These are phyloP conservation scores for Lepidonotus clava DNA, from an alignment of 2,888 invertebrate genomes.

Conservation along the genomic window DNA sequence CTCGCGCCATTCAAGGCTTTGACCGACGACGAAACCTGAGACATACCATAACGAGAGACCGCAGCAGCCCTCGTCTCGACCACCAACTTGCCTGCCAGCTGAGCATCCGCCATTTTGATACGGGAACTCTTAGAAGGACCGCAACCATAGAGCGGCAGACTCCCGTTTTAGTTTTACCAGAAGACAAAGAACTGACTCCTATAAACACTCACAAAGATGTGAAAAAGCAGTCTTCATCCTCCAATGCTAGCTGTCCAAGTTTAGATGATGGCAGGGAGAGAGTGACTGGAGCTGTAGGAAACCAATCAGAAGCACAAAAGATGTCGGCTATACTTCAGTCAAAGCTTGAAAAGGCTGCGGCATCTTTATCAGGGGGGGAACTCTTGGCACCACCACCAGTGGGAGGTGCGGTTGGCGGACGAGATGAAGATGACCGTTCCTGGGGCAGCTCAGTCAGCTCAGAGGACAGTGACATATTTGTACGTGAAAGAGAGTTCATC, in stretches of 20 bases:
- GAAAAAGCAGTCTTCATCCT: too few species aligned
- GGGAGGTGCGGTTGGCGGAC: neutral
- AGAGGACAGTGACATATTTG: constrained; percentile 46
- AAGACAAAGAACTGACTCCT: neutral
- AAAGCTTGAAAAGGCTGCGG: too few species aligned
- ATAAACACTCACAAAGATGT: too few species aligned
- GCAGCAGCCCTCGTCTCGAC: constrained; percentile 46
- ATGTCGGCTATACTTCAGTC: too few species aligned
- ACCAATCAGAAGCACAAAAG: too few species aligned
- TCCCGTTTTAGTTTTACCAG: constrained; percentile 1
- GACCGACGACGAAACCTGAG: neutral
- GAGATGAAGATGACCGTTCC: neutral
- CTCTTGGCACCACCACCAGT: too few species aligned
- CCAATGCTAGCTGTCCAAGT: too few species aligned
- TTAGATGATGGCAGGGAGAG: too few species aligned
- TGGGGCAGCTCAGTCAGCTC: neutral
- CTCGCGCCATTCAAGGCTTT: constrained; percentile 22
- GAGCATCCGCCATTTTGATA: constrained; percentile 36
- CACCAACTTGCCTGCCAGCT: constrained; percentile 28
- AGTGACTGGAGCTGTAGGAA: too few species aligned
- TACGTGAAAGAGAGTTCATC: neutral
- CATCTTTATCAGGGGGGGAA: too few species aligned
- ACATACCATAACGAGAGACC: constrained; percentile 8
- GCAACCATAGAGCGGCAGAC: neutral
- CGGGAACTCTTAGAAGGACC: neutral